phyloP scores from a whole-genome alignment of 2,113 vertebrate species.

The Myocastor coypus region DNA sequence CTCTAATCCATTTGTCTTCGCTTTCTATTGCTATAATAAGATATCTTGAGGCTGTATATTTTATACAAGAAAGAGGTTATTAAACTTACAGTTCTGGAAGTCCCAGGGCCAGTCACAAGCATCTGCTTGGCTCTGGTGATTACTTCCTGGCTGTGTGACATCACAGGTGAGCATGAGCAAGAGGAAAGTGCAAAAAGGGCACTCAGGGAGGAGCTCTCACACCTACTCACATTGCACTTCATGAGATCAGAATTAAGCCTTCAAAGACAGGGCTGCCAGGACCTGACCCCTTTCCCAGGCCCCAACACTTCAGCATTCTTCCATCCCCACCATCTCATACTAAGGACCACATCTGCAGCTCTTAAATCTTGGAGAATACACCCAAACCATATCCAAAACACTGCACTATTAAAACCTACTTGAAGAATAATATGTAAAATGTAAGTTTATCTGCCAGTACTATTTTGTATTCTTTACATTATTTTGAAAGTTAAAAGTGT shows the following conservation, averaged over 20 bases:
- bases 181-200: not conserved
- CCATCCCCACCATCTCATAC: not conserved
- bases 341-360: not conserved
- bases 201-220: not conserved
- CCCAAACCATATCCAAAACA: not conserved
- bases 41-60: not conserved
- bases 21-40: not conserved
- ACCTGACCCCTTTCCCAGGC: not conserved
- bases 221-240: not conserved
- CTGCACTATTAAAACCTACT: not conserved
- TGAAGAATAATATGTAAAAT: not conserved
- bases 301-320: not conserved
- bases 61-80: not conserved
- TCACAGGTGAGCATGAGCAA: not conserved
- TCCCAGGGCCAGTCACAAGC: not conserved
- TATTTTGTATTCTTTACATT: not conserved
- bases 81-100: not conserved
- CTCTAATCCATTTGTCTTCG: not conserved
- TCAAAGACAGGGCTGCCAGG: not conserved
- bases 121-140: not conserved
- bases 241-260: not conserved
- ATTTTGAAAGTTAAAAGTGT: constrained; percentile 24
- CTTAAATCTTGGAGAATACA: not conserved
- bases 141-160: not conserved
- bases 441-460: not conserved